Evolutionary conservation across 2,113 vertebrate species (phyloP), one percentile per base, ranked within the genome.

Genomic region (Hemiprocne comata): DNA sequence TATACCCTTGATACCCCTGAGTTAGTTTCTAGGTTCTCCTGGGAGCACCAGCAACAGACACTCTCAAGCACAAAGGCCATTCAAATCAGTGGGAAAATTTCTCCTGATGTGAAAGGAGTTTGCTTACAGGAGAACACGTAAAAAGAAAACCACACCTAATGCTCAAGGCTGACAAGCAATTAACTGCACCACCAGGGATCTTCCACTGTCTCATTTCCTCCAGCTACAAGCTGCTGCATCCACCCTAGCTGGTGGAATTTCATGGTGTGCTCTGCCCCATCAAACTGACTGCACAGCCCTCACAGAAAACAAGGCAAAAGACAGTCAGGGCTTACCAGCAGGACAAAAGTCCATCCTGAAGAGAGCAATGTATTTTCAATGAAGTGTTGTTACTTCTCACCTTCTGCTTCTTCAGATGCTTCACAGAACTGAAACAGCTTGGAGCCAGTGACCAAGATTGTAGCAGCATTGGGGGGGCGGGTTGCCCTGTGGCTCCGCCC

Each of bases 311-410:
- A 70, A 90, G 67, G 26, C 42, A 72, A 50, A 62, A 80, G 44
- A 18, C 0, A 1, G 10, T 24, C 64, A 69, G 65, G 38, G 76
- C 97, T 97, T 96, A 97, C 97, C 96, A 54, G 82, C 66, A 46
- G 92, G 36, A 82, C 70, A 70, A 24, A 93, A 78, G 10, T 97
- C 97, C 97, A 97, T 97, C 82, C 40, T 75, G 87, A 94, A 77
- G 80, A 44, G 23, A 1, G 4, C 31, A 31, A 19, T 70, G 2
- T 87, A 14, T 66, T 72, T 91, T 40, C 64, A 82, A 60, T 40
- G 86, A 31, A 24, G 28, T 13, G 21, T 17, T 73, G 20, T 12
- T 96, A n/a, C 55, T 90, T 60, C 48, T 80, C 7, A 34, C 55
- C 34, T 40, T 84, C 40, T 16, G 69, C 65, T 85, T n/a, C 42